Conservation (phyloP, 2,888 invertebrate species). For the Sipha maydis region DNA sequence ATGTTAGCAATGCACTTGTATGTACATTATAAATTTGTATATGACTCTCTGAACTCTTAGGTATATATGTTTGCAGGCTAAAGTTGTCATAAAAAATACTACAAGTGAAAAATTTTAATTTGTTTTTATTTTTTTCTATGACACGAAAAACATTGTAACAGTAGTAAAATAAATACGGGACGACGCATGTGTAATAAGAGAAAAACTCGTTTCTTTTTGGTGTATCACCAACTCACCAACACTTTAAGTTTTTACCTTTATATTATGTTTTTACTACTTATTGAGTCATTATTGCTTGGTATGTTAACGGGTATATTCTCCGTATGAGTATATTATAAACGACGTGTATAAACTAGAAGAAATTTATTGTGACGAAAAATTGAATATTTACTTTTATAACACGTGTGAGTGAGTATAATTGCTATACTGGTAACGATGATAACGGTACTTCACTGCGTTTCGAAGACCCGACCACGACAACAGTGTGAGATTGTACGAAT, state of each 20-base stretch:
- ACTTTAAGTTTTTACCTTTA: too few relatives aligned
- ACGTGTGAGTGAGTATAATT: not conserved
- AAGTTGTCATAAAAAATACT: too few relatives aligned
- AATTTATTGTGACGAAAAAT: not conserved
- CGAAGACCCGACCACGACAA: not conserved
- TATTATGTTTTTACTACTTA: too few relatives aligned
- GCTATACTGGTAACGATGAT: not conserved
- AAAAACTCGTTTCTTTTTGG: not conserved
- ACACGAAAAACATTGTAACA: too few relatives aligned
- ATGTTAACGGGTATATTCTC: not conserved
- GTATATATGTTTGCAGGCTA: too few relatives aligned
- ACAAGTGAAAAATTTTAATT: too few relatives aligned
- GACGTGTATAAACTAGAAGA: not conserved
- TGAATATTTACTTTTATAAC: not conserved
- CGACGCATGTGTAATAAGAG: not conserved
- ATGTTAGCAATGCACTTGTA: too few relatives aligned
- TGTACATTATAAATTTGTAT: too few relatives aligned
- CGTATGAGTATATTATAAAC: not conserved
- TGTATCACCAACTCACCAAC: not conserved
- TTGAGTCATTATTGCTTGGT: not conserved
- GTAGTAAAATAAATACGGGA: too few relatives aligned
- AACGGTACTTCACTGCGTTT: not conserved
- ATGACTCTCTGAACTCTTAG: too few relatives aligned
- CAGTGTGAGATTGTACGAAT: constrained; percentile 41
- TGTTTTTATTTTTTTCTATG: too few relatives aligned